Evolutionary conservation across 2,888 invertebrate genomes (phyloP).

Genomic region (Aelia acuminata): DNA sequence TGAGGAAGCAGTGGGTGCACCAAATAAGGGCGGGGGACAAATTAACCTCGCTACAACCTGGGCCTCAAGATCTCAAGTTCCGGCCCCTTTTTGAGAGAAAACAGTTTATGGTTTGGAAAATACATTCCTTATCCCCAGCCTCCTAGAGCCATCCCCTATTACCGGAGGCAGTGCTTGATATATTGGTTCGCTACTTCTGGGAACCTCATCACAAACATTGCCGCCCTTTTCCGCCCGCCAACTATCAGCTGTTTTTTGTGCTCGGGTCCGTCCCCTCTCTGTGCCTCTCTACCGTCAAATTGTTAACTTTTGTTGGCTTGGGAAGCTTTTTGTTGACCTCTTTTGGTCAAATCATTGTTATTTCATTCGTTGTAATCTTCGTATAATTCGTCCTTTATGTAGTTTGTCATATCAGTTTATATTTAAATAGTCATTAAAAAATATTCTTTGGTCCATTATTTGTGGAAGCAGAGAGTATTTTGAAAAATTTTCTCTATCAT

Average conservation of each 20-base stretch:
- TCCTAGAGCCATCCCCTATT: neutral
- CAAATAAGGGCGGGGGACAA: too few species aligned
- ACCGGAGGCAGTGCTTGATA: slow-evolving; percentile 2
- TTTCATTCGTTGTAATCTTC: too few species aligned
- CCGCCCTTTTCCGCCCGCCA: slow-evolving; percentile 22
- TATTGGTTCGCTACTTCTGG: neutral
- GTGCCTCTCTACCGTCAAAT: neutral
- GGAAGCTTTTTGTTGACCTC: neutral
- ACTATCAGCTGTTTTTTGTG: slow-evolving; percentile 28
- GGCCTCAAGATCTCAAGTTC: too few species aligned
- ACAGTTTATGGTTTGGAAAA: neutral
- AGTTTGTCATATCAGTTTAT: too few species aligned
- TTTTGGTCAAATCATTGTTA: slow-evolving; percentile 6
- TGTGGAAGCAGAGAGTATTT: too few species aligned
- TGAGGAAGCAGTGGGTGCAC: too few species aligned
- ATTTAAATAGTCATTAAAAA: too few species aligned
- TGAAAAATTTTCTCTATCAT: too few species aligned
- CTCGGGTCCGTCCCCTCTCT: neutral
- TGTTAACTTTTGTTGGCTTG: neutral
- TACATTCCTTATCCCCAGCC: neutral
- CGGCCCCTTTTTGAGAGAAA: too few species aligned
- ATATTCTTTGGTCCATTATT: too few species aligned
- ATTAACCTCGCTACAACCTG: too few species aligned
- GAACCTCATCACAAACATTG: neutral
- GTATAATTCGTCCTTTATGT: too few species aligned